phyloP scores from a whole-genome alignment of 2,797 vertebrate species.

The Coregonus ussuriensis region DNA sequence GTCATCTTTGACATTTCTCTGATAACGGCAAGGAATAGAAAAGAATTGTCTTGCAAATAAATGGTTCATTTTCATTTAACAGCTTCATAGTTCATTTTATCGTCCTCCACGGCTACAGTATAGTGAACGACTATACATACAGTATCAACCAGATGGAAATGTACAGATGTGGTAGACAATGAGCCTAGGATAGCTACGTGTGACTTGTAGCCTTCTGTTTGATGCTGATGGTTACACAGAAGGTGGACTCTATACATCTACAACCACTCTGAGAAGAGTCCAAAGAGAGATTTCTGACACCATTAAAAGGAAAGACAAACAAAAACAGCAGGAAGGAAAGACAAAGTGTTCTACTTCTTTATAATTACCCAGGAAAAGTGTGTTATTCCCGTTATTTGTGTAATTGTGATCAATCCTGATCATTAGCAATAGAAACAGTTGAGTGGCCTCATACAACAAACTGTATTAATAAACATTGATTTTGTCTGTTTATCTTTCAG shows the following conservation, averaged over 20 bases:
- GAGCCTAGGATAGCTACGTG: no score
- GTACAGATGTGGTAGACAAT: constrained; percentile 27
- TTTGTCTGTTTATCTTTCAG: constrained; percentile 32
- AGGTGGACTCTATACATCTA: no score
- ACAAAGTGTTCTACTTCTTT: constrained; percentile 34
- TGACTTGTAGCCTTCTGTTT: no score
- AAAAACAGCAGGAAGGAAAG: constrained; percentile 3
- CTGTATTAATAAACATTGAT: constrained; percentile 21
- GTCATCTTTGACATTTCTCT: constrained; percentile 9
- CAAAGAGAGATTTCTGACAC: not conserved
- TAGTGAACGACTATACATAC: constrained; percentile 41
- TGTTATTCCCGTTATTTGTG: not conserved
- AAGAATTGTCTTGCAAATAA: constrained; percentile 72
- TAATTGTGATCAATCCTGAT: constrained; percentile 32
- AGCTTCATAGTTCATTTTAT: constrained; percentile 59
- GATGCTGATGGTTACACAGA: no score
- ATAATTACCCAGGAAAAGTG: constrained; percentile 24
- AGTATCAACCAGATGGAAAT: constrained; percentile 47
- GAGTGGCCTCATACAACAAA: constrained; percentile 5
- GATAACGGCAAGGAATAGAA: constrained; percentile 32
- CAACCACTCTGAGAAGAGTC: no score
- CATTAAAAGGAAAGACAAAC: not conserved
- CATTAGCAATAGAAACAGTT: constrained; percentile 9
- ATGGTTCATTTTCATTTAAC: constrained; percentile 44
- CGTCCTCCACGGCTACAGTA: constrained; percentile 43